phyloP scores from a whole-genome alignment of 2,888 invertebrate genomes.

The Lasioglossum marginatum region DNA sequence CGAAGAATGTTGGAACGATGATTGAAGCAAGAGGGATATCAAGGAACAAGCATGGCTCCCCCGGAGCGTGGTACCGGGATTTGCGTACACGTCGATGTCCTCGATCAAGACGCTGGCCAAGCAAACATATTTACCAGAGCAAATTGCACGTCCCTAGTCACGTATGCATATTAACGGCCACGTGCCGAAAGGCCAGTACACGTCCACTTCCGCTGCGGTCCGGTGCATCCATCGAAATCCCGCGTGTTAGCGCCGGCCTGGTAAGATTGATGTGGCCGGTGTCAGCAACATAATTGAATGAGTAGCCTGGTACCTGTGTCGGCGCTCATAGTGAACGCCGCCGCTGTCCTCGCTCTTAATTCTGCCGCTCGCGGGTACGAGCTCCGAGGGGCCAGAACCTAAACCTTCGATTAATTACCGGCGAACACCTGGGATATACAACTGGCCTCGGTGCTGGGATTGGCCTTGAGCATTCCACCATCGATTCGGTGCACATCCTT shows the following conservation, averaged over 20 bases:
- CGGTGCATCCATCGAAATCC: slow-evolving; percentile 65
- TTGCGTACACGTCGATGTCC: background rate
- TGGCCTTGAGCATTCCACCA: slow-evolving; percentile 66
- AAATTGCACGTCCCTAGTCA: slow-evolving; percentile 46
- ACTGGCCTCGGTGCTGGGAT: slow-evolving; percentile 59
- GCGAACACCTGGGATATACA: slow-evolving; percentile 75
- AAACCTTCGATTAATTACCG: slow-evolving; percentile 80
- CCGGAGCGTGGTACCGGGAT: background rate
- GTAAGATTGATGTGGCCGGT: slow-evolving; percentile 81
- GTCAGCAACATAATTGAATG: slow-evolving; percentile 84
- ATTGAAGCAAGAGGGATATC: background rate
- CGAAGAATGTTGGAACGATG: background rate
- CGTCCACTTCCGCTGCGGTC: slow-evolving; percentile 59
- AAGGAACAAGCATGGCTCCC: background rate
- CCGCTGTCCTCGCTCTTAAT: slow-evolving; percentile 76
- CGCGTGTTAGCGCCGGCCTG: slow-evolving; percentile 69
- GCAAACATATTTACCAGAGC: slow-evolving; percentile 29
- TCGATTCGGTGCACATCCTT: slow-evolving; percentile 54
- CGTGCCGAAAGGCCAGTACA: slow-evolving; percentile 56
- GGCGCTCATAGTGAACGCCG: slow-evolving; percentile 68
- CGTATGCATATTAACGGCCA: slow-evolving; percentile 52
- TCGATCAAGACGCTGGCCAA: slow-evolving; percentile 10
- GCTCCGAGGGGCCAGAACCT: slow-evolving; percentile 60
- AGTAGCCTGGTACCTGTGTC: slow-evolving; percentile 76
- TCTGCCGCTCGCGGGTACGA: slow-evolving; percentile 74